A percentile compares a stretch with the other conserved stretches of the same genome.
Evolutionary conservation across 2,888 invertebrate genomes (phyloP).

Genomic region (Crocallis elinguaria): DNA sequence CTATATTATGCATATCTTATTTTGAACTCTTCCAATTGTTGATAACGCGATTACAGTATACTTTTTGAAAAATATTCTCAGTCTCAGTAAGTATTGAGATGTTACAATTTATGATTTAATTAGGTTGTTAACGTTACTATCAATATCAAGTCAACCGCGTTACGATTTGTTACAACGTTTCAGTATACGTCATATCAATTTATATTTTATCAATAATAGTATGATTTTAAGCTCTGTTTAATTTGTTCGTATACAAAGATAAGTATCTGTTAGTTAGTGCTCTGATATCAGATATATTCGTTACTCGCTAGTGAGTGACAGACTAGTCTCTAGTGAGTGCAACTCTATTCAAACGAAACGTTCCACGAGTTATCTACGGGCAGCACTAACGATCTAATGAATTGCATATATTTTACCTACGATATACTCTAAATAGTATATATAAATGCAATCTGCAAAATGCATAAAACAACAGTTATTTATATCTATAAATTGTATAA

Average conservation of each 20-base stretch:
- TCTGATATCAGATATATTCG: slow-evolving; percentile 50
- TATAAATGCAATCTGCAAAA: slow-evolving; percentile 85
- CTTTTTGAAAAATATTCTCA: slow-evolving; percentile 64
- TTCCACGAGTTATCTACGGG: slow-evolving; percentile 65
- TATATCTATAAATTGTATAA: slow-evolving; percentile 84
- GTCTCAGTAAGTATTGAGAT: slow-evolving; percentile 58
- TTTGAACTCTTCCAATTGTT: slow-evolving; percentile 64
- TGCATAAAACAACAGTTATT: slow-evolving; percentile 84
- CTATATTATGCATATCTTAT: slow-evolving; percentile 69
- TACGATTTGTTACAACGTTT: slow-evolving; percentile 46
- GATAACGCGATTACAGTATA: slow-evolving; percentile 53
- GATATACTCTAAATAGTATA: slow-evolving; percentile 82
- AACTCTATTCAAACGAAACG: slow-evolving; percentile 55
- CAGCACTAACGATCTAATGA: slow-evolving; percentile 78
- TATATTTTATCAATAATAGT: slow-evolving; percentile 63
- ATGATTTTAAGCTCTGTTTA: slow-evolving; percentile 80
- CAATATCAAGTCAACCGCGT: slow-evolving; percentile 37
- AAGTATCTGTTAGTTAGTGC: slow-evolving; percentile 71
- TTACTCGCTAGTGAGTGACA: slow-evolving; percentile 56
- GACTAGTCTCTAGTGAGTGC: slow-evolving; percentile 77
- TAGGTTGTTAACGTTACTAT: slow-evolving; percentile 22
- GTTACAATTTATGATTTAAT: slow-evolving; percentile 21
- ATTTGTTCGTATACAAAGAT: slow-evolving; percentile 83
- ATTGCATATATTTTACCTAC: slow-evolving; percentile 81
- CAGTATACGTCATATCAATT: slow-evolving; percentile 65